Evolutionary conservation across 2,888 invertebrate species (phyloP), one percentile per base, ranked within the genome.

Genomic region (Tineola bisselliella): DNA sequence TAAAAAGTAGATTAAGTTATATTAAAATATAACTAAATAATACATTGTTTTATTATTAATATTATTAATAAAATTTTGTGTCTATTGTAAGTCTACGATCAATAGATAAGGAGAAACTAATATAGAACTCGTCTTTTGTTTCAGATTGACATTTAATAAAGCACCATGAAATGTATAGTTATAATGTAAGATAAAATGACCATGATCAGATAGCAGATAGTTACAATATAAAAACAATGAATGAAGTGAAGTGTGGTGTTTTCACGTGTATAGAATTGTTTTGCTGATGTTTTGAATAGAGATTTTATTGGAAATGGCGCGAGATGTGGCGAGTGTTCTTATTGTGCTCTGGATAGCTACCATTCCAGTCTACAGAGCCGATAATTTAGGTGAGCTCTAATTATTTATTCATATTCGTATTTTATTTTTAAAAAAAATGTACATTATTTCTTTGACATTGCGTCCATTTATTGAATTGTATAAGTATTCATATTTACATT

Each of bases 341-440:
- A 73, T 80, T 38, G 69, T 82, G 66, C 71, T 86, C 59, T 87
- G 83, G 81, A 75, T 84, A 56, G 77, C 81, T 61, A 72, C 79
- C 63, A 79, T 84, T 63, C 84, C 84, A 17, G 66, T 81, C 61
- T 79, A 82, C 65, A 73, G 80, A 64, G 86, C 86, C 63, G 86
- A 86, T 71, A 86, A 86, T 68, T 76, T 86, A 58, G 86, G 86
- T 86, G 70, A 82, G 81, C 76, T 25, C 6, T n/a, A n/a, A n/a
- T n/a, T n/a, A n/a, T n/a, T n/a, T n/a, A n/a, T n/a, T n/a, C n/a
- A n/a, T n/a, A n/a, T n/a, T n/a, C n/a, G n/a, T n/a, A n/a, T n/a
- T n/a, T n/a, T n/a, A n/a, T n/a, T n/a, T n/a, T n/a, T n/a, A n/a
- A n/a, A n/a, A n/a, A n/a, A n/a, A n/a, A n/a, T n/a, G n/a, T n/a